These are phyloP conservation scores for Polia nebulosa DNA, from an alignment of 2,888 invertebrate species.

Conservation along the genomic window DNA sequence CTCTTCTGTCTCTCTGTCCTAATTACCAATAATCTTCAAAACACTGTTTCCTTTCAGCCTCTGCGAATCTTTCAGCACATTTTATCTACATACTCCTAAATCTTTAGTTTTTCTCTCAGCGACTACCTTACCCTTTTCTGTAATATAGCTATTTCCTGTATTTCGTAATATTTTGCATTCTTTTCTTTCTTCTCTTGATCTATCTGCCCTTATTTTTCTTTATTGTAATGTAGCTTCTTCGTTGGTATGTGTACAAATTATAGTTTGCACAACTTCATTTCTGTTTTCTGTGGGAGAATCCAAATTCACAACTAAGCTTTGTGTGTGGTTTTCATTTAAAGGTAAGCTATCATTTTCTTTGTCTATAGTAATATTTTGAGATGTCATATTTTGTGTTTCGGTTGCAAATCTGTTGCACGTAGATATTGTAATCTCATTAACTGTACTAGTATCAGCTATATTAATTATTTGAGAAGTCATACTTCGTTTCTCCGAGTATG, in stretches of 20 bases:
- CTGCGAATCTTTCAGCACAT: conserved; percentile 46
- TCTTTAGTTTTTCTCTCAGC: conserved; percentile 26
- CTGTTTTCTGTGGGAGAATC: conserved; percentile 15
- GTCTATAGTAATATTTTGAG: conserved; percentile 21
- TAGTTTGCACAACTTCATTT: conserved; percentile 17
- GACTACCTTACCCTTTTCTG: conserved; percentile 48
- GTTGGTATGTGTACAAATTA: conserved; percentile 17
- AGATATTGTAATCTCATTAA: conserved; percentile 20
- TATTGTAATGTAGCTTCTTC: conserved; percentile 2
- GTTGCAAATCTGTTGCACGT: conserved; percentile 15
- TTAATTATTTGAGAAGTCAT: conserved; percentile 9
- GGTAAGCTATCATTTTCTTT: conserved; percentile 21
- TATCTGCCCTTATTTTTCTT: conserved; percentile 30
- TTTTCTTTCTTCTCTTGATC: conserved; percentile 27
- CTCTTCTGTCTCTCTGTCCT: conserved; percentile 45
- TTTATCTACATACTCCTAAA: conserved; percentile 42
- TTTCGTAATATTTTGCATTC: conserved; percentile 40
- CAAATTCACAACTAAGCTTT: conserved; percentile 23
- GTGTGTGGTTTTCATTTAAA: conserved; percentile 24
- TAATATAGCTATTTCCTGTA: conserved; percentile 49
- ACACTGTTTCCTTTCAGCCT: conserved; percentile 34
- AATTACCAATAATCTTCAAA: conserved; percentile 51
- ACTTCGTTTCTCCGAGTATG: conserved; percentile 17
- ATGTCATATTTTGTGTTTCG: conserved; percentile 19
- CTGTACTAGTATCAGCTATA: conserved; percentile 14